phyloP scores from a whole-genome alignment of 2,888 invertebrate species.

The Lucinisca nassula region DNA sequence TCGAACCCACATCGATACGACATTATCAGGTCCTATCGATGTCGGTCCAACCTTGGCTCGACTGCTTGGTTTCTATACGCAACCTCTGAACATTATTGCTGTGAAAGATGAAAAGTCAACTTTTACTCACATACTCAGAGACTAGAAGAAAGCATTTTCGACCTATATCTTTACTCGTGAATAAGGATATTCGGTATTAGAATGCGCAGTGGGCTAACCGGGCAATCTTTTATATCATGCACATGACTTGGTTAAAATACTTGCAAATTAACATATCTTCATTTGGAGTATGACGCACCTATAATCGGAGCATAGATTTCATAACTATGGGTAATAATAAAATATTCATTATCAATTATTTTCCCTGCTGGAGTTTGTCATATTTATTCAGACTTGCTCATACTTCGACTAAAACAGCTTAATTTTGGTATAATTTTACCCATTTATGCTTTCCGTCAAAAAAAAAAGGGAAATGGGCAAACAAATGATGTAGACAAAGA shows the following conservation, averaged over 20 bases:
- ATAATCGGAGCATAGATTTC: background rate
- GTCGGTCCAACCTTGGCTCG: too few relatives aligned
- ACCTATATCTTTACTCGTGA: background rate
- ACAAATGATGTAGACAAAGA: too few relatives aligned
- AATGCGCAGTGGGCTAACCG: background rate
- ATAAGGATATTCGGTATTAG: constrained; percentile 19
- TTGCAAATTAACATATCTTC: constrained; percentile 13
- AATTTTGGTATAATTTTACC: background rate
- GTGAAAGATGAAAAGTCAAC: too few relatives aligned
- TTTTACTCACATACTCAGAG: too few relatives aligned
- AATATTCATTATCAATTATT: constrained; percentile 12
- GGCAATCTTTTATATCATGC: constrained; percentile 22
- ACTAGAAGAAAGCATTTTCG: too few relatives aligned
- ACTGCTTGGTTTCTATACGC: too few relatives aligned
- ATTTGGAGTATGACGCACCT: background rate
- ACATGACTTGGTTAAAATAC: constrained; percentile 47
- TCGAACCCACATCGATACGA: too few relatives aligned
- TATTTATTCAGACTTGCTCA: background rate
- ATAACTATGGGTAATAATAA: background rate
- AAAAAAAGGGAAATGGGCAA: too few relatives aligned
- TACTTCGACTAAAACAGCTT: background rate
- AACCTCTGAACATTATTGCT: too few relatives aligned
- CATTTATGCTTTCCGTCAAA: background rate
- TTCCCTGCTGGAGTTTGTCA: constrained; percentile 3
- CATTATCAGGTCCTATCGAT: too few relatives aligned